Evolutionary conservation across 2,113 vertebrate genomes (phyloP).

Genomic region (Gymnogyps californianus): DNA sequence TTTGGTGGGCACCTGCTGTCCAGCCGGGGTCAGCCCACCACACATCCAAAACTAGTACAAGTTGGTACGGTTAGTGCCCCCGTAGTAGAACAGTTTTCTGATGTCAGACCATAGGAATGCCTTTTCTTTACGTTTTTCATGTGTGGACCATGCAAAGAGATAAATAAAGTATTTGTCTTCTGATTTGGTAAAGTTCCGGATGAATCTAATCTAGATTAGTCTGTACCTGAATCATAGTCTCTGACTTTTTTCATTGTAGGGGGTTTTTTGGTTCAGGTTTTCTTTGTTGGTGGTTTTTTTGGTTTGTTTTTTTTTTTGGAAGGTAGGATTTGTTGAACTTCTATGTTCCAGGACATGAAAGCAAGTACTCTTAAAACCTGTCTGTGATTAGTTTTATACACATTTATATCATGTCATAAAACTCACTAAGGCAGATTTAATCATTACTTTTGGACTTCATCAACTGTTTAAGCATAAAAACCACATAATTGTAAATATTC

Average conservation of each 20-base stretch:
- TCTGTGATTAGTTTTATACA: neutral
- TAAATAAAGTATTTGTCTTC: neutral
- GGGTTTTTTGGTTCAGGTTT: neutral
- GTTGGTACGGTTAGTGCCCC: neutral
- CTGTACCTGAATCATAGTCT: neutral
- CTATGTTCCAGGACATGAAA: neutral
- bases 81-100: neutral
- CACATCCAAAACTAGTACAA: neutral
- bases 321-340: neutral
- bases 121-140: neutral
- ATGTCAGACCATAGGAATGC: neutral
- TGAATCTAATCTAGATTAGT: neutral
- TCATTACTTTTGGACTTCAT: neutral
- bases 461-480: neutral
- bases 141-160: neutral
- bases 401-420: neutral
- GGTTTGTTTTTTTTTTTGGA: neutral
- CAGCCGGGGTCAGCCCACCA: no score
- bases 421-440: neutral
- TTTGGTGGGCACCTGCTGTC: no score
- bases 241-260: neutral
- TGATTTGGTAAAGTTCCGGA: neutral
- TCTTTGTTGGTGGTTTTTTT: neutral
- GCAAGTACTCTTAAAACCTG: neutral
- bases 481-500: neutral